These are phyloP conservation scores for Etheostoma cragini DNA, from an alignment of 2,113 vertebrate species.

Conservation along the genomic window DNA sequence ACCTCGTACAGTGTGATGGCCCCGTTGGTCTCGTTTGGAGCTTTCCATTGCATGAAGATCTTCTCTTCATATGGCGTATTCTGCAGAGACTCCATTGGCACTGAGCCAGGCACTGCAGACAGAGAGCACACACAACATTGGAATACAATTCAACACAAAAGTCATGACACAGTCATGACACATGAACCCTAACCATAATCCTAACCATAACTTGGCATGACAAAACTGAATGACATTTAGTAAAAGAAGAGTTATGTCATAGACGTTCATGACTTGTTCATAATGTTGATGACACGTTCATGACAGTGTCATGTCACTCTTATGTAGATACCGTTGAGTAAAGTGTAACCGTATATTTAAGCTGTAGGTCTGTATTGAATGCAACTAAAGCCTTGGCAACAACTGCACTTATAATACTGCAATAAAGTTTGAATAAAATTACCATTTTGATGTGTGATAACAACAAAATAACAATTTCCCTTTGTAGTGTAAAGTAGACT, in stretches of 20 bases:
- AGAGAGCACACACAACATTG: neutral
- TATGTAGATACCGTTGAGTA: too few relatives aligned
- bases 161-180: too few relatives aligned
- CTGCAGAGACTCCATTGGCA: conserved; percentile 96
- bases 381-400: neutral
- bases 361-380: neutral
- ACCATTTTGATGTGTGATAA: neutral
- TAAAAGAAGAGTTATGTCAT: too few relatives aligned
- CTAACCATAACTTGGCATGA: too few relatives aligned
- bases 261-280: too few relatives aligned
- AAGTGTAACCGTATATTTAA: too few relatives aligned
- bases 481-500: too few relatives aligned
- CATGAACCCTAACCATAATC: too few relatives aligned
- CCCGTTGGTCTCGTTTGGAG: conserved; percentile 97
- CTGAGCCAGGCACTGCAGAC: conserved; percentile 89
- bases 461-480: too few relatives aligned
- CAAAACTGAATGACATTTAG: too few relatives aligned
- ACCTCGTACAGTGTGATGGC: conserved; percentile 98
- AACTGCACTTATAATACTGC: neutral
- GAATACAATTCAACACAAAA: neutral
- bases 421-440: neutral
- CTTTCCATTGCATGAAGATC: conserved; percentile 98
- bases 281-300: too few relatives aligned
- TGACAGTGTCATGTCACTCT: too few relatives aligned
- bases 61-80: conserved; percentile 97